These are phyloP conservation scores for Protobothrops mucrosquamatus DNA, from an alignment of 2,113 vertebrate species.

Conservation along the genomic window DNA sequence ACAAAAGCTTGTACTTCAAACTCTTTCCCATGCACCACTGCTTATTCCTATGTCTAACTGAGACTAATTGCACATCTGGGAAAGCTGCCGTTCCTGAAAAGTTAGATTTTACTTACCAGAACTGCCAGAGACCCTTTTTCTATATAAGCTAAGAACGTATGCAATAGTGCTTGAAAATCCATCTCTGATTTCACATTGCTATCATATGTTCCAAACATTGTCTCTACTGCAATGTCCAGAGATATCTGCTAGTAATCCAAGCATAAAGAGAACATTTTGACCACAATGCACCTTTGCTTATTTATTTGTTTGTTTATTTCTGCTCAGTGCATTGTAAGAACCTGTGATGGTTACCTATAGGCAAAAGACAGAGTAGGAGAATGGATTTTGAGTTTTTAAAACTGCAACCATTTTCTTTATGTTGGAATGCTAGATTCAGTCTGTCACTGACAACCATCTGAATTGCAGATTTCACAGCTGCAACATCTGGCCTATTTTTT, in stretches of 20 bases:
- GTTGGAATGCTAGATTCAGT: neutral
- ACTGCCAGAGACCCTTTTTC: neutral
- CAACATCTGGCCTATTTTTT: neutral
- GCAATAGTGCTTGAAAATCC: neutral
- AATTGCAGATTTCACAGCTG: neutral
- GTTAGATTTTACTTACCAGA: neutral
- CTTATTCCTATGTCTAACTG: neutral
- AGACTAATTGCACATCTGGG: neutral
- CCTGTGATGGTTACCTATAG: neutral
- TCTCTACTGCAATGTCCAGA: neutral
- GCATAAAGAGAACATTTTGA: neutral
- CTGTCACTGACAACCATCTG: neutral
- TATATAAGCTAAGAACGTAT: neutral
- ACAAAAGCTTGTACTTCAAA: neutral
- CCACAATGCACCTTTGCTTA: neutral
- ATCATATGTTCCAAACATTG: neutral
- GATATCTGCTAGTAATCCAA: neutral
- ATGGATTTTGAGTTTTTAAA: neutral
- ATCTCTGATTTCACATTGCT: neutral
- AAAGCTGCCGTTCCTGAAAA: neutral
- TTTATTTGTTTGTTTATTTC: neutral
- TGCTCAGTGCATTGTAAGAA: neutral
- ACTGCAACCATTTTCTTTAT: neutral
- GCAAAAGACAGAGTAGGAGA: neutral
- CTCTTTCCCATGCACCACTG: neutral